Conservation (phyloP, 2,797 vertebrate species). For the Neosalanx taihuensis region DNA sequence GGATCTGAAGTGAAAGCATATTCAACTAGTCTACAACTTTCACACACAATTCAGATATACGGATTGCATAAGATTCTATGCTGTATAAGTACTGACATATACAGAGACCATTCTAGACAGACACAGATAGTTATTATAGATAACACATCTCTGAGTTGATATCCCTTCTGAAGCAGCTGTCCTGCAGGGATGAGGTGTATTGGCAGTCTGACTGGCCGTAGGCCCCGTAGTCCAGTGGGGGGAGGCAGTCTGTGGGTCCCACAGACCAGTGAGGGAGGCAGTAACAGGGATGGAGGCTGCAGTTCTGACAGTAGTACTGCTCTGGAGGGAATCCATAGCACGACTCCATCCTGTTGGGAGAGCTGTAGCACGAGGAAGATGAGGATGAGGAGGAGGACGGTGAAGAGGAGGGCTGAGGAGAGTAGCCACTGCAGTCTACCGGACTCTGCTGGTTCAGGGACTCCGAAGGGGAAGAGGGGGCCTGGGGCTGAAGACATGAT, state of each 20-base stretch:
- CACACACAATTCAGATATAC: not conserved
- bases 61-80: not conserved
- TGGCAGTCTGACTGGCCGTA: constrained; percentile 73
- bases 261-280: constrained; percentile 65
- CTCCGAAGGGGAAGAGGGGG: constrained; percentile 71
- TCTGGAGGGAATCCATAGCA: constrained; percentile 61
- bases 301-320: constrained; percentile 71
- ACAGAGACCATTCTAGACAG: not conserved
- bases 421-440: constrained; percentile 77
- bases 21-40: not conserved
- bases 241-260: constrained; percentile 56
- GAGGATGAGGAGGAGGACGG: constrained; percentile 56
- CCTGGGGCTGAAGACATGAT: constrained; percentile 59
- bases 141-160: constrained; percentile 81
- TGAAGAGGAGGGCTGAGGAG: constrained; percentile 74
- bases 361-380: constrained; percentile 75
- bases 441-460: constrained; percentile 76
- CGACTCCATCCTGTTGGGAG: constrained; percentile 75
- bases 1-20: not conserved
- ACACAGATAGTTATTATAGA: constrained; percentile 65
- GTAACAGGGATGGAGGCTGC: constrained; percentile 60
- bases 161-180: constrained; percentile 78
- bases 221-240: constrained; percentile 58
- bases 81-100: not conserved
- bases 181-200: constrained; percentile 60